A percentile compares a stretch with the other conserved stretches of the same genome.
phyloP scores from a whole-genome alignment of 2,888 invertebrate species.

The Luperina nickerlii region DNA sequence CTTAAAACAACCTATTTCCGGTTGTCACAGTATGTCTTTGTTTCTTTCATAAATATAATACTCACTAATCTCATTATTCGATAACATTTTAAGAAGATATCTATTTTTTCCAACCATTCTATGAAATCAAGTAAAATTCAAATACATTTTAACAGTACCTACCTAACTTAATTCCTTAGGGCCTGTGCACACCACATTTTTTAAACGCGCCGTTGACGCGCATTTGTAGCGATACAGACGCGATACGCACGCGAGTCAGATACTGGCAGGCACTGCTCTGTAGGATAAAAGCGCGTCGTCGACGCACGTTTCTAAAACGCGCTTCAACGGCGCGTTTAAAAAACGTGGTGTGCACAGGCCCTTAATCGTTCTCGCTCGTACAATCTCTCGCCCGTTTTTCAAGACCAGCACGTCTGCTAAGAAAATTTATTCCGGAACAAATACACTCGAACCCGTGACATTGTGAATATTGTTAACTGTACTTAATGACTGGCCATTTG shows the following conservation, averaged over 20 bases:
- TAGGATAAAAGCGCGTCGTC: no score
- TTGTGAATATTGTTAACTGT: slow-evolving; percentile 78
- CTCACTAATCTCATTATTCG: neutral
- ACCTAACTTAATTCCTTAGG: neutral
- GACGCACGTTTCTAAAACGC: no score
- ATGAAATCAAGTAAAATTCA: neutral
- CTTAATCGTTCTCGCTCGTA: neutral
- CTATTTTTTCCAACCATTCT: neutral
- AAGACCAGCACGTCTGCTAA: slow-evolving; percentile 65
- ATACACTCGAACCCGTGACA: slow-evolving; percentile 73
- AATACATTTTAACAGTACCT: neutral
- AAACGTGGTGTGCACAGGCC: no score
- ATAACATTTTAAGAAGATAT: neutral
- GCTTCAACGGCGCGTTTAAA: no score
- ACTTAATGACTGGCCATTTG: slow-evolving; percentile 79
- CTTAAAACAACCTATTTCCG: no score
- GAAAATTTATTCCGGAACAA: slow-evolving; percentile 79
- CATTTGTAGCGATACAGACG: no score
- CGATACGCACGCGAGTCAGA: no score
- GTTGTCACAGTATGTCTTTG: no score
- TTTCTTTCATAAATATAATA: neutral
- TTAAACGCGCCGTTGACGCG: no score
- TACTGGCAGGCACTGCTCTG: no score
- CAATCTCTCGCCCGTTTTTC: slow-evolving; percentile 52
- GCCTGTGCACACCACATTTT: no score